phyloP scores from a whole-genome alignment of 1,140 invertebrate species.

The Heliconius hermathena region DNA sequence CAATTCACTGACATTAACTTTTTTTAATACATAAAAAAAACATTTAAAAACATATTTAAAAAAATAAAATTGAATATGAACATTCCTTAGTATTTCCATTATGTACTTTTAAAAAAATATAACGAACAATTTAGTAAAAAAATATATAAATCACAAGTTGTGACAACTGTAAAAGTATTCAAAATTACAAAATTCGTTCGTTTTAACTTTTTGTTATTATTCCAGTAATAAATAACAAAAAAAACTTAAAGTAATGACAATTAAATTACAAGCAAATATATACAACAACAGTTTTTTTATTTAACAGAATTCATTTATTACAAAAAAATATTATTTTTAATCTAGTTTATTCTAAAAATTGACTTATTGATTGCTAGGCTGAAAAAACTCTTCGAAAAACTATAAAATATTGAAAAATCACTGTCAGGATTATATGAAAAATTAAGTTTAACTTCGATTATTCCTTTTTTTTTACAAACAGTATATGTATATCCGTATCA shows the following conservation, averaged over 20 bases:
- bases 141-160: not conserved
- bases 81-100: not conserved
- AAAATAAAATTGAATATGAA: not conserved
- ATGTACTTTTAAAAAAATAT: no score
- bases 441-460: not conserved
- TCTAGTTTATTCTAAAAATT: conserved; percentile 1
- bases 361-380: not conserved
- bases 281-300: not conserved
- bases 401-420: not conserved
- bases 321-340: not conserved
- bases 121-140: no score
- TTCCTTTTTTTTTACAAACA: no score
- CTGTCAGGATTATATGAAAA: not conserved
- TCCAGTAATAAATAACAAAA: no score
- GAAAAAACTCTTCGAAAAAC: not conserved
- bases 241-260: no score
- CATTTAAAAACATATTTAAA: not conserved
- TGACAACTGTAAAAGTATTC: not conserved
- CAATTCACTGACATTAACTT: conserved; percentile 8
- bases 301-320: not conserved
- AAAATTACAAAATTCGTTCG: no score
- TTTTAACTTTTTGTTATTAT: not conserved
- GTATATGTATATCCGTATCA: no score
- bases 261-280: not conserved
- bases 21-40: not conserved